Evolutionary conservation across 2,113 vertebrate species (phyloP).

Genomic region (Chiloscyllium plagiosum): DNA sequence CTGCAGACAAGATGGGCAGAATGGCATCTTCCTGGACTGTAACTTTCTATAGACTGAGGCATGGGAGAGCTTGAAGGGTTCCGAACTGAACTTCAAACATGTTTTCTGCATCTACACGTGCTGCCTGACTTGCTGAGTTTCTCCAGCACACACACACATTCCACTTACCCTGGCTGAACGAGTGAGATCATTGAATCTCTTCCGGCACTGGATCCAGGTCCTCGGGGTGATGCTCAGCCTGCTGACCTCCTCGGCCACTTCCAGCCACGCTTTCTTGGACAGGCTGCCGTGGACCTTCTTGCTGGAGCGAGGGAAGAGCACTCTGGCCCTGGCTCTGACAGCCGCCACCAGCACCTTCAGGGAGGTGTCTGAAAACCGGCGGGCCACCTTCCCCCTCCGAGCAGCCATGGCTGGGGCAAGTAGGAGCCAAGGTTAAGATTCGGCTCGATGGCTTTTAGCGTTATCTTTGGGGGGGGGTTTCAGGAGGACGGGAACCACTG

Average conservation of each 20-base stretch:
- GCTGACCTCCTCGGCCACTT: neutral
- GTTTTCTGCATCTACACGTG: too few species aligned
- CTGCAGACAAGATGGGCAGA: too few species aligned
- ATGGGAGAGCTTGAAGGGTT: too few species aligned
- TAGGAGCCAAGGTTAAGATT: too few species aligned
- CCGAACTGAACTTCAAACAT: too few species aligned
- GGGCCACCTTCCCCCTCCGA: neutral
- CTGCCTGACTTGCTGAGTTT: too few species aligned
- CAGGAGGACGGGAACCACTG: neutral
- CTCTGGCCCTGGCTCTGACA: neutral
- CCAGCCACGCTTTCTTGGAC: neutral
- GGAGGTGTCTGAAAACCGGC: neutral
- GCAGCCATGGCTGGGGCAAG: neutral
- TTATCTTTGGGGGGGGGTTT: too few species aligned
- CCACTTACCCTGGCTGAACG: neutral
- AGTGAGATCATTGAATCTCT: neutral
- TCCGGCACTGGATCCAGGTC: neutral
- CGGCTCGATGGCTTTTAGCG: too few species aligned
- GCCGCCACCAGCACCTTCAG: neutral
- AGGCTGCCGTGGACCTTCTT: neutral
- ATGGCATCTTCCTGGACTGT: too few species aligned
- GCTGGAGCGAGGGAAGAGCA: neutral
- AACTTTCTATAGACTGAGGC: too few species aligned
- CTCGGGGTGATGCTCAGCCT: neutral
- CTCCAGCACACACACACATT: too few species aligned